phyloP scores from a whole-genome alignment of 1,140 invertebrate species.

The Latrodectus geometricus region DNA sequence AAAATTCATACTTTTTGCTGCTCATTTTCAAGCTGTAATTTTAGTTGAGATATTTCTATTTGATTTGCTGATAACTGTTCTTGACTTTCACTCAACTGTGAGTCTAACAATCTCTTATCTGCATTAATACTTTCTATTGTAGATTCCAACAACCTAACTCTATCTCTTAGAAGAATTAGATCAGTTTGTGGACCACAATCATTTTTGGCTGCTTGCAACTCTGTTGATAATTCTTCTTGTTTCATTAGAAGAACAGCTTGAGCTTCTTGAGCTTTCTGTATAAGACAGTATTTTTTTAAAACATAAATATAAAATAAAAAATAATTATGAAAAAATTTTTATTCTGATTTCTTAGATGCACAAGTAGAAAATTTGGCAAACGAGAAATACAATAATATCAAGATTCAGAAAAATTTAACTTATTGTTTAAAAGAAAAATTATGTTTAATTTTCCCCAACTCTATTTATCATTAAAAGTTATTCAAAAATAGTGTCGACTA shows the following conservation, averaged over 20 bases:
- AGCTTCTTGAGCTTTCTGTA: slow-evolving; percentile 82
- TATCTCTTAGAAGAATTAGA: slow-evolving; percentile 70
- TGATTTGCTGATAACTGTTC: slow-evolving; percentile 76
- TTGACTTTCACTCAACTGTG: slow-evolving; percentile 77
- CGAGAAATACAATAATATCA: too few species aligned
- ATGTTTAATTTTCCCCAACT: too few species aligned
- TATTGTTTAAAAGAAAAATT: too few species aligned
- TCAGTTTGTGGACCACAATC: slow-evolving; percentile 70
- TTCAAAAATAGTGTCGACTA: too few species aligned
- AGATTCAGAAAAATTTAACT: too few species aligned
- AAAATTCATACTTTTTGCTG: slow-evolving; percentile 71
- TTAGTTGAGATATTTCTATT: slow-evolving; percentile 82
- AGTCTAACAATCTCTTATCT: slow-evolving; percentile 80
- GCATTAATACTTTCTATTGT: slow-evolving; percentile 78
- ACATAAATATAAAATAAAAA: neutral
- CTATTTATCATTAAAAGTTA: too few species aligned
- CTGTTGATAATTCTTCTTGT: slow-evolving; percentile 80
- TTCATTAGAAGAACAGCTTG: slow-evolving; percentile 80
- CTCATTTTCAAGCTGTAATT: slow-evolving; percentile 83
- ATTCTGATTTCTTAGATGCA: too few species aligned
- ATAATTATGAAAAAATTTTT: too few species aligned
- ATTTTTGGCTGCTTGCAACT: slow-evolving; percentile 73
- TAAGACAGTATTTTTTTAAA: slow-evolving; percentile 11
- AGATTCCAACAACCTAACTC: slow-evolving; percentile 75
- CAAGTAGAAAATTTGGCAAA: too few species aligned